phyloP scores from a whole-genome alignment of 2,113 vertebrate species.

The Bufo bufo region DNA sequence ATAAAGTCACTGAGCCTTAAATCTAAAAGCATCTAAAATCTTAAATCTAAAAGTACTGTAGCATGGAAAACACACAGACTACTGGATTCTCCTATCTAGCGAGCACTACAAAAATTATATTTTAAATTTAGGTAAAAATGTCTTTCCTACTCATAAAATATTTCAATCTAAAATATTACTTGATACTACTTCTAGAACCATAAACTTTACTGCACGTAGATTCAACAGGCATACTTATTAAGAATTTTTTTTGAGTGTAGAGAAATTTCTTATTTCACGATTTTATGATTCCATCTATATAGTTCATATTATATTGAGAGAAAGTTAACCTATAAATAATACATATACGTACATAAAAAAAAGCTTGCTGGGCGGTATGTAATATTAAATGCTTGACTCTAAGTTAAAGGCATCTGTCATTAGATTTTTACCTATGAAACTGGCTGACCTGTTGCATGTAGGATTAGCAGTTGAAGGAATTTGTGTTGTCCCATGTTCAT shows the following conservation, averaged over 20 bases:
- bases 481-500: too few relatives aligned
- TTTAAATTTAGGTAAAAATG: neutral
- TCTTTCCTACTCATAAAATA: neutral
- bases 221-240: neutral
- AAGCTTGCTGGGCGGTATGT: neutral
- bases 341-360: neutral
- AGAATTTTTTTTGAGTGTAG: neutral
- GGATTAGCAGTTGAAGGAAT: too few relatives aligned
- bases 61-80: too few relatives aligned
- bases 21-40: too few relatives aligned
- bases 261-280: conserved; percentile 8
- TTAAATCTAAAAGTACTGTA: too few relatives aligned
- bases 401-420: too few relatives aligned
- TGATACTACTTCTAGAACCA: neutral
- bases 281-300: conserved; percentile 8
- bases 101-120: neutral
- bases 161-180: neutral
- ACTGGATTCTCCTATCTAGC: neutral
- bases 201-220: conserved; percentile 6
- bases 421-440: too few relatives aligned
- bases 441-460: too few relatives aligned
- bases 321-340: conserved; percentile 13
- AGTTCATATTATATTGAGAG: neutral
- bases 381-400: neutral
- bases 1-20: too few relatives aligned